phyloP scores from a whole-genome alignment of 2,113 vertebrate genomes.

The Labeo rohita region DNA sequence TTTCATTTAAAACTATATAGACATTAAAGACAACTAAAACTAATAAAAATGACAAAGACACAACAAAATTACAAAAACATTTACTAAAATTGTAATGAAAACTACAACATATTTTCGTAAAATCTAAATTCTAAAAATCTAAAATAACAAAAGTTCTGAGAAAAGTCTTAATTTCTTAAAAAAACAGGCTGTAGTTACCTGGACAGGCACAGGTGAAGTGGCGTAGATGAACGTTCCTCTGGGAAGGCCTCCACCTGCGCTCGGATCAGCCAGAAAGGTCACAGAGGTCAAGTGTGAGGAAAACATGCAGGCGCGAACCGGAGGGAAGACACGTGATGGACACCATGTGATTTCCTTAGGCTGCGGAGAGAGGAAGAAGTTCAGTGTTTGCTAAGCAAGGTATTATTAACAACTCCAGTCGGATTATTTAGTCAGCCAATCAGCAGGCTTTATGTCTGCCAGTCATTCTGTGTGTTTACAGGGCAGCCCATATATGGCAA shows the following conservation, averaged over 20 bases:
- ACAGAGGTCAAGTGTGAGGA: slow-evolving; percentile 93
- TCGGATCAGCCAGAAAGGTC: slow-evolving; percentile 95
- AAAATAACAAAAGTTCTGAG: not conserved
- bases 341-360: slow-evolving; percentile 97
- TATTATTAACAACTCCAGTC: not conserved
- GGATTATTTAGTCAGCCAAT: not conserved
- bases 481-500: not conserved
- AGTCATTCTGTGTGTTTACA: not conserved
- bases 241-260: slow-evolving; percentile 93
- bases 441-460: not conserved
- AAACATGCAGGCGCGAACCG: slow-evolving; percentile 97
- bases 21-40: no score
- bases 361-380: slow-evolving; percentile 67
- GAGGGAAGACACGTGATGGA: slow-evolving; percentile 92
- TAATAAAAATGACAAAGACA: no score
- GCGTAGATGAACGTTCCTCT: slow-evolving; percentile 96
- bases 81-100: no score
- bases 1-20: no score
- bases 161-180: no score
- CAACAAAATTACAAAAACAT: no score
- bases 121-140: not conserved
- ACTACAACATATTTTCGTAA: not conserved
- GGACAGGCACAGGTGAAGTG: slow-evolving; percentile 91
- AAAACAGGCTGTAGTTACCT: slow-evolving; percentile 73
- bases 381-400: not conserved